Conservation (phyloP, 2,888 invertebrate species). For the Macrosiphum euphorbiae region DNA sequence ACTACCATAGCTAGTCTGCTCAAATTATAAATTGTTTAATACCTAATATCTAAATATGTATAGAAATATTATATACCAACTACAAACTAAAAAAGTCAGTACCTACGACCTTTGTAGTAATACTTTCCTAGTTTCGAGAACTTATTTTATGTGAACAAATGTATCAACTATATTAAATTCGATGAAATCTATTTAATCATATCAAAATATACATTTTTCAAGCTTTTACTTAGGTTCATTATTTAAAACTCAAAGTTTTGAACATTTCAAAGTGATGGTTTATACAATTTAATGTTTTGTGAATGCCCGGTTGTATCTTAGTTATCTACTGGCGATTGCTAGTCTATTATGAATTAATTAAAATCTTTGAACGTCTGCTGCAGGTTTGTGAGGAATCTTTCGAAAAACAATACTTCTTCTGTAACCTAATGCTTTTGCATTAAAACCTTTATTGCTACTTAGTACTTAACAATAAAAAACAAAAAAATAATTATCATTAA, state of each 20-base stretch:
- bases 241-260: not conserved
- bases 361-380: not conserved
- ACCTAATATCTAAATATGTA: not conserved
- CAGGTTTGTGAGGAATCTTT: not conserved
- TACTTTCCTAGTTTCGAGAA: not conserved
- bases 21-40: not conserved
- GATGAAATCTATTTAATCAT: not conserved
- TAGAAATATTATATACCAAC: too few relatives aligned
- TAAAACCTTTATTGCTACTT: too few relatives aligned
- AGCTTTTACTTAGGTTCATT: not conserved
- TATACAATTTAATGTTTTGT: not conserved
- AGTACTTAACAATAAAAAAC: not conserved
- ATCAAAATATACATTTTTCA: not conserved
- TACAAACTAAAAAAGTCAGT: not conserved
- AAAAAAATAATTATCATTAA: not conserved
- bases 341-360: constrained; percentile 28
- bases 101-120: not conserved
- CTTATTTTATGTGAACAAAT: not conserved
- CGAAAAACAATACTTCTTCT: not conserved
- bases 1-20: not conserved
- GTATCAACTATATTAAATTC: not conserved
- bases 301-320: not conserved
- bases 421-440: not conserved
- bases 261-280: not conserved
- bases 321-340: not conserved